A percentile compares a stretch with the other conserved stretches of the same genome.
Conservation (phyloP, 2,888 invertebrate species). For the Drosophila mercatorum region DNA sequence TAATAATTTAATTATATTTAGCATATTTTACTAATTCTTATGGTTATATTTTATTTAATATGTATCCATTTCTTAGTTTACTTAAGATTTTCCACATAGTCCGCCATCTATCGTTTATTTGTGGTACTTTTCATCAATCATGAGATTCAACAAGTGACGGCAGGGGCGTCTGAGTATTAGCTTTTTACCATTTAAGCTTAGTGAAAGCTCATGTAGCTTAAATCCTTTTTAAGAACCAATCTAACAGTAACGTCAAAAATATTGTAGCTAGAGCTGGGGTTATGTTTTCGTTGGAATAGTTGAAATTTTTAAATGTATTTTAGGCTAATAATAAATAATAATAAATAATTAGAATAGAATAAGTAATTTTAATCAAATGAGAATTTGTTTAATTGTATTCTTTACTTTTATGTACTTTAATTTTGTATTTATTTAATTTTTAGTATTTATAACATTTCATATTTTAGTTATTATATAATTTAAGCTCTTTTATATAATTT, state of each 20-base stretch:
- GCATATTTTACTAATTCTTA: too few species aligned
- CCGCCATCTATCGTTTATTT: not conserved
- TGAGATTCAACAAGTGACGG: not conserved
- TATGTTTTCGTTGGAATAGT: too few species aligned
- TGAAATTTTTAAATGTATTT: not conserved
- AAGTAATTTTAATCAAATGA: too few species aligned
- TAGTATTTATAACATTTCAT: too few species aligned
- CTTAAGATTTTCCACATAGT: not conserved
- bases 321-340: too few species aligned
- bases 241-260: conserved; percentile 10
- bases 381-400: too few species aligned
- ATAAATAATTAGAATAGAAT: too few species aligned
- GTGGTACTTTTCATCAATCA: not conserved
- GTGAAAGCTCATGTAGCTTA: not conserved
- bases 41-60: not conserved
- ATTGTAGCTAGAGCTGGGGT: not conserved
- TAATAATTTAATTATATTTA: too few species aligned
- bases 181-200: not conserved
- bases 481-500: too few species aligned
- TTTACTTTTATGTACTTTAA: too few species aligned
- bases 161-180: not conserved
- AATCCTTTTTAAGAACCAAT: conserved; percentile 13
- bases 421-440: too few species aligned
- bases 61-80: not conserved
- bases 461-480: too few species aligned